phyloP scores from a whole-genome alignment of 2,888 invertebrate genomes.

The Hydrotaea diabolus region DNA sequence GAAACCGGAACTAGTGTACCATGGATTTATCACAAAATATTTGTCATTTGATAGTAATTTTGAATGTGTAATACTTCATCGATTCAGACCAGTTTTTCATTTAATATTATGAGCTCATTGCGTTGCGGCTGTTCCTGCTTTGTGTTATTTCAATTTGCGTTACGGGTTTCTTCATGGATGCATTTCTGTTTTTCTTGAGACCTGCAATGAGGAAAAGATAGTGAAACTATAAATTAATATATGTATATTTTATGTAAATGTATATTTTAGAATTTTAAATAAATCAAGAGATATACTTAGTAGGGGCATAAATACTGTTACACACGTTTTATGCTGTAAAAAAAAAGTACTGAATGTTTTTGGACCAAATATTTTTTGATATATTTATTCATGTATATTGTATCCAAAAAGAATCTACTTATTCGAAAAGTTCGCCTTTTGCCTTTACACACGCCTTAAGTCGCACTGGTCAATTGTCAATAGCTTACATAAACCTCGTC shows the following conservation, averaged over 20 bases:
- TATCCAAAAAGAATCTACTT: no score
- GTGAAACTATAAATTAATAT: neutral
- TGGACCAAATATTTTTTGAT: no score
- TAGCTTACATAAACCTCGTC: no score
- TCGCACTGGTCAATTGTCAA: no score
- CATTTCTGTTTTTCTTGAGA: neutral
- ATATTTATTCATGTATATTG: no score
- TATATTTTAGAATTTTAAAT: no score
- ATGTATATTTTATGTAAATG: neutral
- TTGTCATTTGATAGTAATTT: neutral
- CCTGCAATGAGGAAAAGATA: neutral
- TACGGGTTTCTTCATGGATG: neutral
- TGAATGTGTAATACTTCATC: neutral
- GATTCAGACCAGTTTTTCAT: neutral
- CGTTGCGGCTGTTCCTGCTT: neutral
- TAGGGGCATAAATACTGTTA: no score
- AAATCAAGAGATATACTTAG: no score
- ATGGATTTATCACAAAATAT: constrained; percentile 22
- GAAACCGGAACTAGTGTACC: neutral
- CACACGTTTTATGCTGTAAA: no score
- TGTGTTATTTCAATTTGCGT: constrained; percentile 22
- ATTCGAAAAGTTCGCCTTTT: no score
- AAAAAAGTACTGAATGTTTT: no score
- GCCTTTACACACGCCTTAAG: no score
- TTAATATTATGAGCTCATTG: neutral